A percentile compares a stretch with the other conserved stretches of the same genome.
Conservation (phyloP, 1,140 invertebrate genomes). For the Drosophila parvula region DNA sequence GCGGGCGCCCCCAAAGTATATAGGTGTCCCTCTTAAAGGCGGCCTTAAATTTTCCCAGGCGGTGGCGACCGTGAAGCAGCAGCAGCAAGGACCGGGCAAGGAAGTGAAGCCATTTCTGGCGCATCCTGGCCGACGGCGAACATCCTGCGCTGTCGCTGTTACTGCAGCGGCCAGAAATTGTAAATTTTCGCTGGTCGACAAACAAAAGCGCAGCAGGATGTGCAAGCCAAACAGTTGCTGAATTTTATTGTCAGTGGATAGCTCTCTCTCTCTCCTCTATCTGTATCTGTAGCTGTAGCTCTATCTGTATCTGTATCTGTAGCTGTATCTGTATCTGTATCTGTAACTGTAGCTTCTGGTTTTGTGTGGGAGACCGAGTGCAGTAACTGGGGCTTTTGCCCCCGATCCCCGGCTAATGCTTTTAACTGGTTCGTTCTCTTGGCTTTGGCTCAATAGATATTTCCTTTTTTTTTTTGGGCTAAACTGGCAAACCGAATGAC, state of each 20-base stretch:
- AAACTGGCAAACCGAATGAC: slow-evolving; percentile 45
- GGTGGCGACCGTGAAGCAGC: slow-evolving; percentile 35
- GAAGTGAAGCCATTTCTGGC: slow-evolving; percentile 74
- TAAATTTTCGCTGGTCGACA: slow-evolving; percentile 68
- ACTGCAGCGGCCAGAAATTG: slow-evolving; percentile 64
- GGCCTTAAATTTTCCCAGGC: slow-evolving; percentile 22
- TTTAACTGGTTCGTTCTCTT: slow-evolving; percentile 38
- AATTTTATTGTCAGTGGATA: slow-evolving; percentile 63
- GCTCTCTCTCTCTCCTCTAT: neutral
- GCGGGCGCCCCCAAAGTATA: slow-evolving; percentile 7
- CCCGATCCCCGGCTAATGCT: slow-evolving; percentile 16
- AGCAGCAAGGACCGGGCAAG: slow-evolving; percentile 22
- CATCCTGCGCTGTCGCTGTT: slow-evolving; percentile 23
- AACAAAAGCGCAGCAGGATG: slow-evolving; percentile 75
- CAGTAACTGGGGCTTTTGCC: slow-evolving; percentile 43
- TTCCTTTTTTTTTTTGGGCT: slow-evolving; percentile 22
- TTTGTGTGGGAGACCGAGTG: slow-evolving; percentile 26
- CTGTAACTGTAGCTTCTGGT: slow-evolving; percentile 10
- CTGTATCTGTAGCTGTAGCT: slow-evolving; percentile 4
- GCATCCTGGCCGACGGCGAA: slow-evolving; percentile 66
- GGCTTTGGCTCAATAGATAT: slow-evolving; percentile 48
- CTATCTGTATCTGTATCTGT: slow-evolving; percentile 6
- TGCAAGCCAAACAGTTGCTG: slow-evolving; percentile 54
- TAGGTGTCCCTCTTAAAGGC: slow-evolving; percentile 18
- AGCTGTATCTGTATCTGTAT: neutral